A percentile compares a stretch with the other conserved stretches of the same genome.
Evolutionary conservation across 2,888 invertebrate species (phyloP).

Genomic region (Copidosoma aretas): DNA sequence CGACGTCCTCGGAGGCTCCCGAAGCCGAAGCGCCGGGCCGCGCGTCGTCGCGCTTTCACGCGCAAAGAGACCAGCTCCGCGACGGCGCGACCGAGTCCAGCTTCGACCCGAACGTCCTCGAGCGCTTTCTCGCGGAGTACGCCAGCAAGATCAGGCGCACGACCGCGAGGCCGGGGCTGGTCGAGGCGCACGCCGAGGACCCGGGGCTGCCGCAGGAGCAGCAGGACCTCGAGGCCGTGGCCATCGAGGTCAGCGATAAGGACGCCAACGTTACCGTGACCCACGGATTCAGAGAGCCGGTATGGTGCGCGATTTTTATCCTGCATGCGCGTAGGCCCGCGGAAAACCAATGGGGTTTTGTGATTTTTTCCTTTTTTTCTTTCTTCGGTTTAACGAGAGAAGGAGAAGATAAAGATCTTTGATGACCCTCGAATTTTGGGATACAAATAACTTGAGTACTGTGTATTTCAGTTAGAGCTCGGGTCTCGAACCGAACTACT

Average conservation of each 20-base stretch:
- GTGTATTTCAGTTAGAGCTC: too few species aligned
- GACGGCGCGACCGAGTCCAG: background rate
- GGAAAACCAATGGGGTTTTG: too few species aligned
- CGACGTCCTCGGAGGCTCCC: background rate
- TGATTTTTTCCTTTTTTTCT: too few species aligned
- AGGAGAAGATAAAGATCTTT: too few species aligned
- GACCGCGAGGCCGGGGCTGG: slow-evolving; percentile 44
- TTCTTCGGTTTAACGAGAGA: too few species aligned
- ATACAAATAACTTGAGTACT: too few species aligned
- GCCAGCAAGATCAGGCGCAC: slow-evolving; percentile 66
- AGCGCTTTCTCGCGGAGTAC: slow-evolving; percentile 70
- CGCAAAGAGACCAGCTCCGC: slow-evolving; percentile 3
- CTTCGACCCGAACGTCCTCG: slow-evolving; percentile 66
- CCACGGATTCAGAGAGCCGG: background rate
- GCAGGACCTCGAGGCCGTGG: background rate
- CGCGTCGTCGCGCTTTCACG: slow-evolving; percentile 14
- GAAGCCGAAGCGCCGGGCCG: background rate
- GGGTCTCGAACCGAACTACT: too few species aligned
- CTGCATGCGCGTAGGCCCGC: too few species aligned
- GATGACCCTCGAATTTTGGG: too few species aligned
- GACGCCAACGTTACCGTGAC: background rate
- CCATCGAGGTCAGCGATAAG: background rate
- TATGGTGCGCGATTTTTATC: background rate
- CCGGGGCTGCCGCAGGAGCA: background rate
- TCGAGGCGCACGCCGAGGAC: slow-evolving; percentile 9